Base-by-base conservation (phyloP, 2,113 vertebrate genomes). In the Syrrhaptes paradoxus region DNA sequence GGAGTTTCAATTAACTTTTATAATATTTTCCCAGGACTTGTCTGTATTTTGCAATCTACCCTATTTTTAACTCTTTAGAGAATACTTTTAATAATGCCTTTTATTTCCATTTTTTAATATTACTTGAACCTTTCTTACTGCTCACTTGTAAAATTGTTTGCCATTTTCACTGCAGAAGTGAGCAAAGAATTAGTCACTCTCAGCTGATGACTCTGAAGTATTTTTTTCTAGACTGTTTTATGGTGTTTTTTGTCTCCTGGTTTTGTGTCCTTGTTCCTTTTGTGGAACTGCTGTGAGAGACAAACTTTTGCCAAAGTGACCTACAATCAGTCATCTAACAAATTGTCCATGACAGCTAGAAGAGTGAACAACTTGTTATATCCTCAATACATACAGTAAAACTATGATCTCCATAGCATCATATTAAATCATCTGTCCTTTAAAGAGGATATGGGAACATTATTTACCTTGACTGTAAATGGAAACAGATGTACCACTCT, bases 1-100 rank as follows among this genome's bases (percentile, higher is more conserved):
- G 7, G 29, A 95, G n/a, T 17, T 93, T 76, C 58, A 94, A n/a
- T 36, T 66, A 92, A 73, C 6, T 80, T 93, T 78, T 88, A 22
- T 48, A 70, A 11, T 61, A 17, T 34, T 86, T 94, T 67, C 49
- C n/a, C 46, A 17, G 6, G 36, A 61, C 19, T 57, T 90, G 6
- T 26, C 59, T 62, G 31, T 54, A 43, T 74, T 83, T 94, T 77
- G 19, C 21, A 74, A 29, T 73, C 29, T 68, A 41, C 12, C 22
- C 87, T 46, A 4, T 61, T 55, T 71, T 19, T 54, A 77, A 45
- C 16, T 25, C 34, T 92, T 80, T 57, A n/a, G 22, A 54, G 36
- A 79, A 51, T 59, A 48, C 10, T 70, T 82, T 14, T 17, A 90
- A 54, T 8, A 55, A 36, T 76, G 6, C 1, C 3, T 73, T 92